phyloP scores from a whole-genome alignment of 2,797 vertebrate genomes.

The Threskiornis aethiopicus region DNA sequence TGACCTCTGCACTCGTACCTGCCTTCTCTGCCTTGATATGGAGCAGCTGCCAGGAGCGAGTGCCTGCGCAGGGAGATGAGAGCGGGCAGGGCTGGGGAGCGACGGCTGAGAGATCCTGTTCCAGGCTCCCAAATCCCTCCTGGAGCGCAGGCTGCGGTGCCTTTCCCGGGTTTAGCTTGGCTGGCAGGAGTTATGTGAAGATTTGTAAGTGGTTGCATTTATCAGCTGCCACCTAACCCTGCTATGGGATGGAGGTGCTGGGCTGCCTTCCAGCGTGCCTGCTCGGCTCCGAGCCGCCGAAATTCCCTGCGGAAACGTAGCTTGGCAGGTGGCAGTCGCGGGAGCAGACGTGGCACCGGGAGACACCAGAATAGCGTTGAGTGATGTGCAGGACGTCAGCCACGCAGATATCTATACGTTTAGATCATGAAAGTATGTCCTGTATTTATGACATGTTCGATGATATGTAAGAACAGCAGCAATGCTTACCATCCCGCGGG shows the following conservation, averaged over 20 bases:
- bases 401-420: background rate
- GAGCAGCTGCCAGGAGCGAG: background rate
- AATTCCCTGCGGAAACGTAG: background rate
- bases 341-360: background rate
- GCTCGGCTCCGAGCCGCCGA: background rate
- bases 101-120: background rate
- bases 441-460: background rate
- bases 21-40: background rate
- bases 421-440: background rate
- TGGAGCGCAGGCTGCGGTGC: accelerated
- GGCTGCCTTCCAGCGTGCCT: background rate
- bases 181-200: background rate
- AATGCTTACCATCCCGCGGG: background rate
- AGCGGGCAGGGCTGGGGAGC: background rate
- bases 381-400: background rate
- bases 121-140: accelerated
- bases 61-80: background rate
- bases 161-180: background rate
- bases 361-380: background rate
- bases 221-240: background rate
- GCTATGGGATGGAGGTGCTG: background rate
- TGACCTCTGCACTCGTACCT: background rate
- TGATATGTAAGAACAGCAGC: background rate
- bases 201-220: background rate
- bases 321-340: constrained; percentile 32